phyloP scores from a whole-genome alignment of 92 coral and sea anemone species.

The Desmophyllum pertusum region DNA sequence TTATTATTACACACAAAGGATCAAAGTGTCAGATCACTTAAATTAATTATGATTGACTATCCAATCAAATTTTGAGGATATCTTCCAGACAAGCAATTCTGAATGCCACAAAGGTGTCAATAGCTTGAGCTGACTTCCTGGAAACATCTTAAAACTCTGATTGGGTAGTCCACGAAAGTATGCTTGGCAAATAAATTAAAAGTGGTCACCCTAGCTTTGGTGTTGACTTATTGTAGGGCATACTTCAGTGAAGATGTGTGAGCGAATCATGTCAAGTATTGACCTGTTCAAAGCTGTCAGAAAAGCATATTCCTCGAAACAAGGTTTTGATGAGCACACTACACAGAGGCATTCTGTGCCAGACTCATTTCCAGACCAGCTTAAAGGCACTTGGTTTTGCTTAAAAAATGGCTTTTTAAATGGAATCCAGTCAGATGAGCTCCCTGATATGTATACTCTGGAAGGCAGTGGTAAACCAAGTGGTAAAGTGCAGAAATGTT shows the following conservation, averaged over 20 bases:
- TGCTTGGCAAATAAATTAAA: too few species aligned
- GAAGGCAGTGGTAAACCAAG: conserved; percentile 42
- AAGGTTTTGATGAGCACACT: conserved; percentile 53
- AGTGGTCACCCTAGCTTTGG: too few species aligned
- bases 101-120: too few species aligned
- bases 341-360: conserved; percentile 40
- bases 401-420: conserved; percentile 38
- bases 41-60: too few species aligned
- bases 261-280: conserved; percentile 42
- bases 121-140: too few species aligned
- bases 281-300: conserved; percentile 42
- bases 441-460: not conserved
- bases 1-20: too few species aligned
- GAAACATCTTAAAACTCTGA: too few species aligned
- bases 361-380: conserved; percentile 50
- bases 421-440: not conserved
- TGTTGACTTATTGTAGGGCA: too few species aligned
- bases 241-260: conserved; percentile 59
- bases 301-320: conserved; percentile 27
- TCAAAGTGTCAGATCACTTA: too few species aligned
- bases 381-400: conserved; percentile 66
- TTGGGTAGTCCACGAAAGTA: too few species aligned
- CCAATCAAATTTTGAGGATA: too few species aligned
- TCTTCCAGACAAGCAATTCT: too few species aligned
- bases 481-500: conserved; percentile 6